phyloP scores from a whole-genome alignment of 2,113 vertebrate species.

The Neofelis nebulosa region DNA sequence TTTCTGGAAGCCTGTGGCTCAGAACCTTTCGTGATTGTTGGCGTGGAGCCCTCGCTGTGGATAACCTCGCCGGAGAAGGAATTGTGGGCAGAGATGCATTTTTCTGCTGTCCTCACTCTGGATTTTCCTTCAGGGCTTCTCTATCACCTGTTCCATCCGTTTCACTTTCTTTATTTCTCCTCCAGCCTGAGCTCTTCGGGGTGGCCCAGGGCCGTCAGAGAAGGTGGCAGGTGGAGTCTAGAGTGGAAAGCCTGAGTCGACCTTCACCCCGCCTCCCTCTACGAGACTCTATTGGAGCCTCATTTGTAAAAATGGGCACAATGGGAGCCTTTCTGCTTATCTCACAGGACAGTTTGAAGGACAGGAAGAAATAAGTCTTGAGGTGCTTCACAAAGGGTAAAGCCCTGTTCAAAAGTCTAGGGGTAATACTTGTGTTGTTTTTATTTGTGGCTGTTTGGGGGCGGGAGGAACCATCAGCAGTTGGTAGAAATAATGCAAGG shows the following conservation, averaged over 20 bases:
- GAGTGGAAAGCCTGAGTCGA: background rate
- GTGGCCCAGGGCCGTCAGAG: background rate
- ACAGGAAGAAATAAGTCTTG: background rate
- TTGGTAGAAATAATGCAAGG: background rate
- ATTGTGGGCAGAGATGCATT: accelerated
- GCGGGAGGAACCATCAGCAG: background rate
- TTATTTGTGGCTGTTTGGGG: background rate
- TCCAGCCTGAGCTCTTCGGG: background rate
- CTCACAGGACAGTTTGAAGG: background rate
- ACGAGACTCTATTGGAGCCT: accelerated
- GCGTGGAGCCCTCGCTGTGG: accelerated
- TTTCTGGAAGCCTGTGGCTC: background rate
- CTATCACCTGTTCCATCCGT: background rate
- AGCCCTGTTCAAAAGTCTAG: background rate
- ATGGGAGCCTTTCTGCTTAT: background rate
- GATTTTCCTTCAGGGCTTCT: background rate
- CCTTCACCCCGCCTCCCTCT: background rate
- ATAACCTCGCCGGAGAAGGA: accelerated
- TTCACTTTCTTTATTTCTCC: background rate
- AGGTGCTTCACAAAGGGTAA: background rate
- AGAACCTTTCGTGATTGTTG: background rate
- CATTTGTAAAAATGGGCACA: background rate
- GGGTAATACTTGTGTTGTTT: background rate
- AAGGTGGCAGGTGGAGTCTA: background rate
- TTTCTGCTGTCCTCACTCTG: background rate